Base-by-base conservation (phyloP, 1,140 invertebrate species). In the Solen grandis region DNA sequence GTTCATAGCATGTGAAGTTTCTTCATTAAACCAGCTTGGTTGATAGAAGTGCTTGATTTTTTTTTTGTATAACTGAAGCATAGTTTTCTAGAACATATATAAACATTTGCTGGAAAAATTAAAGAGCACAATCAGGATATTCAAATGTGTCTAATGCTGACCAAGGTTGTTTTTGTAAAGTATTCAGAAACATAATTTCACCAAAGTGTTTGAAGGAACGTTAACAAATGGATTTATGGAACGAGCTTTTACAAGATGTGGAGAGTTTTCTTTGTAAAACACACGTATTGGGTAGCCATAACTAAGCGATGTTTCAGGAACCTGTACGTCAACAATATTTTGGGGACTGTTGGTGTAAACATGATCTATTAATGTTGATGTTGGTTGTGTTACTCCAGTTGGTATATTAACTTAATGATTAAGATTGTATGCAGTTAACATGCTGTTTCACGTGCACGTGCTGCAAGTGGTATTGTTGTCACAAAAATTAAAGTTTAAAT, bases 331-430 rank as follows among this genome's bases (percentile, higher is more conserved):
- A n/a, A n/a, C n/a, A n/a, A 1, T 2, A 66, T 27, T 41, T 66
- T 25, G 29, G n/a, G 2, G 5, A 1, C 2, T 46, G 29, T 66
- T 66, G 2, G 63, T 13, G 29, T 66, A 66, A 2, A 66, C 1
- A 46, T 66, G 63, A 25, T 66, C 63, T 1, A 46, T 66, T 3
- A 66, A 27, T 13, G 63, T 66, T 27, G 38, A 66, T 38, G 63
- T 22, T 14, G 35, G 22, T 5, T 13, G 25, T 25, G 38, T 66
- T 36, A 66, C 35, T 46, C 38, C 27, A 16, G 63, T 66, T n/a
- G n/a, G n/a, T n/a, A n/a, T n/a, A n/a, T n/a, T n/a, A n/a, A n/a
- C n/a, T n/a, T n/a, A n/a, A n/a, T n/a, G n/a, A n/a, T n/a, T n/a
- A n/a, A n/a, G n/a, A n/a, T n/a, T n/a, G n/a, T n/a, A n/a, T n/a